phyloP scores from a whole-genome alignment of 1,140 invertebrate species.

The Diachasma alloeum region DNA sequence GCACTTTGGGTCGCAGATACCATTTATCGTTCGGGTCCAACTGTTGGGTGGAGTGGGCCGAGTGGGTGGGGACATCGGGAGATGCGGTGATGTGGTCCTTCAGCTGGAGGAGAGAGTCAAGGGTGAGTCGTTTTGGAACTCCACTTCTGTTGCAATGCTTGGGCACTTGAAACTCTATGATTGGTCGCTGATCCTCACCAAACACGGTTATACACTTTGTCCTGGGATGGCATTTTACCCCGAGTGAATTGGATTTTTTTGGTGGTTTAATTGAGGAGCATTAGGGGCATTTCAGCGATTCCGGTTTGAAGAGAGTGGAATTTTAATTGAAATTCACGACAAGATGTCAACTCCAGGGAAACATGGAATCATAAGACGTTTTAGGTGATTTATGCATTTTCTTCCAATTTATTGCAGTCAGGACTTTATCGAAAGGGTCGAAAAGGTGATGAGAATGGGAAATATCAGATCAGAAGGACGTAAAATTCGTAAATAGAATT shows the following conservation, averaged over 20 bases:
- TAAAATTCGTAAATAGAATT: too few species aligned
- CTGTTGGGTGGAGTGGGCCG: conserved; percentile 5
- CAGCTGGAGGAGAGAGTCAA: conserved; percentile 26
- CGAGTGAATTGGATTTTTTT: neutral
- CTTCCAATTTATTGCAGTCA: too few species aligned
- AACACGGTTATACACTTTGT: conserved; percentile 60
- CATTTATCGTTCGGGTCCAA: conserved; percentile 24
- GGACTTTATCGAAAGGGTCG: too few species aligned
- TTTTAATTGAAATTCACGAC: too few species aligned
- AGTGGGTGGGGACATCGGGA: conserved; percentile 11
- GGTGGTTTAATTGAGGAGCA: neutral
- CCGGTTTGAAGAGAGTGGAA: neutral
- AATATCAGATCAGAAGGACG: too few species aligned
- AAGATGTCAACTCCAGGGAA: too few species aligned
- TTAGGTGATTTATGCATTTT: too few species aligned
- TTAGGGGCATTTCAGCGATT: neutral
- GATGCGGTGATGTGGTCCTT: conserved; percentile 26
- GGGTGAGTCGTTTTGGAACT: conserved; percentile 20
- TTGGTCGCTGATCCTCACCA: conserved; percentile 51
- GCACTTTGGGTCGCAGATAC: conserved; percentile 17
- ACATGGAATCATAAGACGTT: too few species aligned
- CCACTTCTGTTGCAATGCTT: conserved; percentile 30
- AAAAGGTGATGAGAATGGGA: too few species aligned
- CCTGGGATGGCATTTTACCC: neutral
- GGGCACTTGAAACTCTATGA: conserved; percentile 49